Base-by-base conservation (phyloP, 2,888 invertebrate species). In the Girardia tigrina region DNA sequence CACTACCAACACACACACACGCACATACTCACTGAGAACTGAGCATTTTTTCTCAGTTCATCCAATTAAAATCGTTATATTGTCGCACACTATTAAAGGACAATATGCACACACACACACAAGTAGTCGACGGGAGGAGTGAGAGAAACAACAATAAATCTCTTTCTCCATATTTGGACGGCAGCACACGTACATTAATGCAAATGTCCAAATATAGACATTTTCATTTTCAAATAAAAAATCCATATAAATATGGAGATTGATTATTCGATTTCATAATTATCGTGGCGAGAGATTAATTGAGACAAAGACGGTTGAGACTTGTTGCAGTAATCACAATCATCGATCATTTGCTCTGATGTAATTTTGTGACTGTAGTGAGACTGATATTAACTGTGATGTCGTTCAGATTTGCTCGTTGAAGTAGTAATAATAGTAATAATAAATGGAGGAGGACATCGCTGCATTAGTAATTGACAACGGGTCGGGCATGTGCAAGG, bases 381-480 rank as follows among this genome's bases (percentile, higher is more conserved):
- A 36, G 16, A 12, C 16, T 36, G 8, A 12, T 16, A 16, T 36
- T 36, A n/a, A 36, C 36, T 36, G 16, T 12, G 36, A 36, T 36
- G 36, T 36, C 8, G 8, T 8, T 36, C 8, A 12, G 8, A 36
- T 12, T 36, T 36, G n/a, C 16, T 36, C 36, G 36, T 36, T 8
- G 16, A 12, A 36, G 36, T 12, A 36, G 8, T 8, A 12, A 12
- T 36, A 8, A 12, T 36, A 36, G 8, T 36, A 16, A 36, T 36
- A 36, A 36, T 36, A 16, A 36, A 36, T 36, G 36, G 36, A 36
- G 16, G 36, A 36, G 16, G 36, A 36, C 16, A 36, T 36, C 16
- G 36, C 36, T 16, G 77, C 72, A 70, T 29, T 28, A 8, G 72
- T 72, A 8, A 72, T 73, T 42, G 73, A 73, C 27, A 29, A 28